Conservation (phyloP, 2,888 invertebrate species). For the Dascillus cervinus region DNA sequence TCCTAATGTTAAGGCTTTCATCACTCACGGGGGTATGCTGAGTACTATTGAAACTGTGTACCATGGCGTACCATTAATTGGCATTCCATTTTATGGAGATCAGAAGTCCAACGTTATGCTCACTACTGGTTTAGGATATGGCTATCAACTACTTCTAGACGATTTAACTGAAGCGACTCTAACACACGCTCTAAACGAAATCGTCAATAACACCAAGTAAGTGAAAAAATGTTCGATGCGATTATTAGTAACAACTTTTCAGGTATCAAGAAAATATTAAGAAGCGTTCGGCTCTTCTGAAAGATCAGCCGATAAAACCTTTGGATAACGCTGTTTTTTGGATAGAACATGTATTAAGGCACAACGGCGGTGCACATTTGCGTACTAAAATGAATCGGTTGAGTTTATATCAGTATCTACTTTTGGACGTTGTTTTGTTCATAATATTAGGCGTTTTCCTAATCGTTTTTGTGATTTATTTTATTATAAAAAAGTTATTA, state of each 20-base stretch:
- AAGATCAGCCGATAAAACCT: conserved; percentile 24
- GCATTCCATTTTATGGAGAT: conserved; percentile 12
- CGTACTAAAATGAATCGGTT: conserved; percentile 13
- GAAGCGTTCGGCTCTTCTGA: conserved; percentile 14
- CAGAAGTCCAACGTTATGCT: conserved; percentile 11
- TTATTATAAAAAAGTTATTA: too few species aligned
- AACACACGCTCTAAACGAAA: background rate
- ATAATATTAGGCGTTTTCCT: too few species aligned
- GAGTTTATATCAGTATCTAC: conserved; percentile 21
- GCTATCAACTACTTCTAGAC: conserved; percentile 1
- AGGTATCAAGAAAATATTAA: conserved; percentile 22
- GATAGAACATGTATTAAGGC: conserved; percentile 27
- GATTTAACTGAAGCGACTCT: background rate
- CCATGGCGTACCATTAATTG: conserved; percentile 12
- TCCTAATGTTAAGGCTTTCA: conserved; percentile 10
- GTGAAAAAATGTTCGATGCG: too few species aligned
- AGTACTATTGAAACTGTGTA: conserved; percentile 11
- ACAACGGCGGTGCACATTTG: conserved; percentile 23
- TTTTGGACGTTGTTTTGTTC: conserved; percentile 21
- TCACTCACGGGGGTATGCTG: conserved; percentile 12
- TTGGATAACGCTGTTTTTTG: conserved; percentile 26
- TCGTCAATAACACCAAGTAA: conserved; percentile 1
- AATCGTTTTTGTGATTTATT: too few species aligned
- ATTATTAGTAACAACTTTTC: too few species aligned
- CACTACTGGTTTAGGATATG: conserved; percentile 5